Evolutionary conservation across 2,797 vertebrate species (phyloP), one percentile per base, ranked within the genome.

Genomic region (Enteromius afrohamiltoni): DNA sequence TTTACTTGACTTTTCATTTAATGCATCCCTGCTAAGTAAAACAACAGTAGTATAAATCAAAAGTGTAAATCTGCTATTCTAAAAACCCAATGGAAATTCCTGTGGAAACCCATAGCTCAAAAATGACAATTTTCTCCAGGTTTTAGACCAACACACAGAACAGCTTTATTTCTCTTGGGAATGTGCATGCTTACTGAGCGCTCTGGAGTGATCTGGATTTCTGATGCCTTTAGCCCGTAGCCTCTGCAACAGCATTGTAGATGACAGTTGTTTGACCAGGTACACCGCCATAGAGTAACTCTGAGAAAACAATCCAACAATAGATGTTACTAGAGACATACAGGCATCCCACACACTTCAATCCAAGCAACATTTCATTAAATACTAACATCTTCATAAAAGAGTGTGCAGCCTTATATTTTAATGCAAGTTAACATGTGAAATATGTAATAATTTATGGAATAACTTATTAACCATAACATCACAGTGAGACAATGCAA

Each of bases 241-340:
- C 92, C 98, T 96, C 95, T 99, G 98, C 90, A 99, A 90, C 88
- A 99, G 93, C 84, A 98, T 95, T 14, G 97, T 95, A 82, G 98
- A 99, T 26, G 98, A 97, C 91, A 98, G 96, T 94, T 99, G 97
- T 93, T 97, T 99, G 89, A 99, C 98, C 89, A 99, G 93, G 93
- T 99, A 99, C 62, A 99, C 98, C 0, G 97, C 98, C 97, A 99
- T 96, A 84, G 98, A 99, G 93, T 98, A 99, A 93, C 95, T 98
- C 98, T 99, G 93, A 93, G 89, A 58, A 80, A 80, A 65, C 29
- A 47, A 42, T 42, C 14, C 70, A 51, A 68, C 74, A 37, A 8
- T 37, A 79, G 42, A 87, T 1, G 10, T 77, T 42, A 74, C 64
- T 65, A 83, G n/a, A 79, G 17, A 69, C 60, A 68, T 31, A 47